These are phyloP conservation scores for Watsonalla cultraria DNA, from an alignment of 2,888 invertebrate species.

Conservation along the genomic window DNA sequence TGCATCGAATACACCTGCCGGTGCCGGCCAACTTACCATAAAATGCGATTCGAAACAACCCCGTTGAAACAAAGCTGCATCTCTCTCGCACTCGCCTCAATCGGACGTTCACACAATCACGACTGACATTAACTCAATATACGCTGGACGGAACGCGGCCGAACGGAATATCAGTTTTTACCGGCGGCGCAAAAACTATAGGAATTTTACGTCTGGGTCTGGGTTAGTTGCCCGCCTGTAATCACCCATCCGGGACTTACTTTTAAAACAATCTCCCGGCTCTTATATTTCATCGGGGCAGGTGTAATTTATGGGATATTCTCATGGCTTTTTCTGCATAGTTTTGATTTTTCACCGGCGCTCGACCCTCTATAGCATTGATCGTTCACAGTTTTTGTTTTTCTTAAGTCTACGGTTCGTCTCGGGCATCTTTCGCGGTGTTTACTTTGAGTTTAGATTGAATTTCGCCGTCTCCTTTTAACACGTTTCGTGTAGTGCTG, in stretches of 20 bases:
- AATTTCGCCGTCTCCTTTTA: slow-evolving; percentile 52
- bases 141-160: slow-evolving; percentile 64
- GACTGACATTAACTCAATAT: slow-evolving; percentile 75
- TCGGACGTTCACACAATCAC: slow-evolving; percentile 65
- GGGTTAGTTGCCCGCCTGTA: slow-evolving; percentile 61
- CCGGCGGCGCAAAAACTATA: slow-evolving; percentile 74
- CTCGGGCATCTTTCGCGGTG: slow-evolving; percentile 54
- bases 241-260: slow-evolving; percentile 64
- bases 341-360: slow-evolving; percentile 59
- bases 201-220: slow-evolving; percentile 71
- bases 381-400: slow-evolving; percentile 64
- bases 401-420: slow-evolving; percentile 69
- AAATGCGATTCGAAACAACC: slow-evolving; percentile 73
- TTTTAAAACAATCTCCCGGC: slow-evolving; percentile 72
- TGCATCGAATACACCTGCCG: slow-evolving; percentile 71
- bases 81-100: slow-evolving; percentile 51
- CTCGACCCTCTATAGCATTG: slow-evolving; percentile 48
- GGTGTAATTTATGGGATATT: slow-evolving; percentile 68
- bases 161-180: slow-evolving; percentile 76
- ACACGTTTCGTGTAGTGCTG: slow-evolving; percentile 39
- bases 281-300: slow-evolving; percentile 66
- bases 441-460: slow-evolving; percentile 68
- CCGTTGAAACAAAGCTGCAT: slow-evolving; percentile 58
- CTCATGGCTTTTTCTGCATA: slow-evolving; percentile 45
- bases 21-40: slow-evolving; percentile 71